These are phyloP conservation scores for Zaprionus africanus DNA, from an alignment of 1,140 invertebrate genomes.

Conservation along the genomic window DNA sequence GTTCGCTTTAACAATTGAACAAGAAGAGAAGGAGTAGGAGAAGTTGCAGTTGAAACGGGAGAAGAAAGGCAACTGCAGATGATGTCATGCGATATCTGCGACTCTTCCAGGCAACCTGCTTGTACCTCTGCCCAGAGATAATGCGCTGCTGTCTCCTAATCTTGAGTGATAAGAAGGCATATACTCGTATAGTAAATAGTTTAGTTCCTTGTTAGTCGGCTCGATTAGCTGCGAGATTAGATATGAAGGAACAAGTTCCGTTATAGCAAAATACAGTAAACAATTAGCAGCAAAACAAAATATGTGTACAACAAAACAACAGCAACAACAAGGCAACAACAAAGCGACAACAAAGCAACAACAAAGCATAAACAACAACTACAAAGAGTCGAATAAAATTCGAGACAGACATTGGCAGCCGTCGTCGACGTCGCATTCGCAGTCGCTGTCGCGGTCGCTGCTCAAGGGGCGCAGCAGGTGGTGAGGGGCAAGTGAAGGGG, in stretches of 20 bases:
- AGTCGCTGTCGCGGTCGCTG: constrained; percentile 51
- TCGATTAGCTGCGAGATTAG: neutral
- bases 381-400: constrained; percentile 38
- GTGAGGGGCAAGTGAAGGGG: too few species aligned
- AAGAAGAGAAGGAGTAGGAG: neutral
- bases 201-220: neutral
- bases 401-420: constrained; percentile 75
- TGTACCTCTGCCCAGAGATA: neutral
- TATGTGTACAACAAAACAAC: constrained; percentile 20
- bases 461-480: constrained; percentile 16
- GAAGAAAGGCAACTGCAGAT: neutral
- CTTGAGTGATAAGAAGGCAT: constrained; percentile 6
- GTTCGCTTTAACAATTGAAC: constrained; percentile 21
- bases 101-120: neutral
- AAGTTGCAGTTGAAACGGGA: too few species aligned
- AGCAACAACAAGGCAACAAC: constrained; percentile 47
- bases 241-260: neutral
- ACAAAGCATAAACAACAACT: constrained; percentile 21
- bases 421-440: constrained; percentile 33
- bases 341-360: constrained; percentile 39
- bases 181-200: neutral
- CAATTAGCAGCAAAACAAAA: constrained; percentile 52
- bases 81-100: constrained; percentile 18
- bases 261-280: constrained; percentile 66
- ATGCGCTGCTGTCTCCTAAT: neutral